Evolutionary conservation across 2,888 invertebrate species (phyloP).

Genomic region (Plagiodera versicolora): DNA sequence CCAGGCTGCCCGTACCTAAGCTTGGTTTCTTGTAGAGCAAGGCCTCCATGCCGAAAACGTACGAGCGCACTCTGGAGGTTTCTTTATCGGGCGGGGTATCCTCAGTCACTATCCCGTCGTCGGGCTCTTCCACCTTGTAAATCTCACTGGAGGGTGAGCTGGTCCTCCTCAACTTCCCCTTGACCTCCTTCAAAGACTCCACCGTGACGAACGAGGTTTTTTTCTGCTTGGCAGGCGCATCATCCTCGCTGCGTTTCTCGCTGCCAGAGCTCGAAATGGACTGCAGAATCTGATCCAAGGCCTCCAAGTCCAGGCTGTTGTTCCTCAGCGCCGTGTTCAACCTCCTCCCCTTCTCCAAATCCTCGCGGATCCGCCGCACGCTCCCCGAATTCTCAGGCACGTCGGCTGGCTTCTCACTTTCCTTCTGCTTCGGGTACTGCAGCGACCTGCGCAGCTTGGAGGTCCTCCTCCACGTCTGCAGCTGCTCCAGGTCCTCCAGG

Average conservation of each 20-base stretch:
- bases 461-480: slow-evolving; percentile 65
- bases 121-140: slow-evolving; percentile 46
- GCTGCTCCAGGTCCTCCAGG: slow-evolving; percentile 49
- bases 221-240: slow-evolving; percentile 43
- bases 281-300: slow-evolving; percentile 58
- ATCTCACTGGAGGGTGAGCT: slow-evolving; percentile 55
- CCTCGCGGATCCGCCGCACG: slow-evolving; percentile 59
- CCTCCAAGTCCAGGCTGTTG: slow-evolving; percentile 59
- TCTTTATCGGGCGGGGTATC: slow-evolving; percentile 31
- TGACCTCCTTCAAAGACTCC: slow-evolving; percentile 63
- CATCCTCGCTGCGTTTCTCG: slow-evolving; percentile 41
- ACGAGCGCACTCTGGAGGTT: slow-evolving; percentile 51
- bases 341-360: slow-evolving; percentile 60
- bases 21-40: slow-evolving; percentile 46
- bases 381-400: slow-evolving; percentile 58
- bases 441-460: slow-evolving; percentile 67
- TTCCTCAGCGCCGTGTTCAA: slow-evolving; percentile 59
- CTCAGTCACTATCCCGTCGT: slow-evolving; percentile 57
- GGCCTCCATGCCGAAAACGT: slow-evolving; percentile 56
- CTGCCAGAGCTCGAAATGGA: slow-evolving; percentile 49
- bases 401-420: slow-evolving; percentile 41
- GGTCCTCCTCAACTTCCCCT: slow-evolving; percentile 60
- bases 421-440: slow-evolving; percentile 63
- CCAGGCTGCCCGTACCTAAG: slow-evolving; percentile 55
- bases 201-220: slow-evolving; percentile 61